Percentiles rank a stretch among this genome's conserved stretches.
phyloP scores from a whole-genome alignment of 2,797 vertebrate genomes.

The Luscinia luscinia region DNA sequence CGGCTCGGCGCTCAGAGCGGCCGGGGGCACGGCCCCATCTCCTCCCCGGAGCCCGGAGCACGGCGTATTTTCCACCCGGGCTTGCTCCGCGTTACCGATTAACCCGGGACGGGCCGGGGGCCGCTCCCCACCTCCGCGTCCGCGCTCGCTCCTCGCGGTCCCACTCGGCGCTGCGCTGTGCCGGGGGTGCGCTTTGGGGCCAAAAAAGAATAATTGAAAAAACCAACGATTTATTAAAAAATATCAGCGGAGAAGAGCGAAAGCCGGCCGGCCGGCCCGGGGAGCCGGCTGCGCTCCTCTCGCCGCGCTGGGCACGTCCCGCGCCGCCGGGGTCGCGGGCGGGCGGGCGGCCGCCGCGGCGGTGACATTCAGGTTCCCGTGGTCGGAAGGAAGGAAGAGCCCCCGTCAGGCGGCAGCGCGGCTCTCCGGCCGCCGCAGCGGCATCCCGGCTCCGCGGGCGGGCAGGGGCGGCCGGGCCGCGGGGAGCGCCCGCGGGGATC shows the following conservation, averaged over 20 bases:
- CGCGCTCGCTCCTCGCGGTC: conserved; percentile 9
- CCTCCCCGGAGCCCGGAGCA: conserved; percentile 1
- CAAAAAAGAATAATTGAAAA: not conserved
- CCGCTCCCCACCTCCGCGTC: conserved; percentile 10
- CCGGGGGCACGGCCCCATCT: conserved; percentile 24
- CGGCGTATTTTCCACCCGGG: conserved; percentile 36
- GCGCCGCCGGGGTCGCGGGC: conserved; percentile 42
- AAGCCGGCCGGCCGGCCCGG: not conserved
- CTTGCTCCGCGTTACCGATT: conserved; percentile 51
- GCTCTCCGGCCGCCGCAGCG: conserved; percentile 59
- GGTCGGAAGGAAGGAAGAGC: conserved; percentile 76
- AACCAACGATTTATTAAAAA: not conserved
- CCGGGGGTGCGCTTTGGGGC: not conserved
- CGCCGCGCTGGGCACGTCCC: conserved; percentile 16
- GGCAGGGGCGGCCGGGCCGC: conserved; percentile 58
- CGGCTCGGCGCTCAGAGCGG: not conserved
- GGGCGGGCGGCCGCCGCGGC: conserved; percentile 53
- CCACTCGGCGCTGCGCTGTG: not conserved
- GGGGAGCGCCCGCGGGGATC: not conserved
- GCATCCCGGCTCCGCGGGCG: conserved; percentile 65
- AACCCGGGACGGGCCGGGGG: conserved; percentile 4
- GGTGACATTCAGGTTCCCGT: conserved; percentile 78
- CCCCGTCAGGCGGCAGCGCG: conserved; percentile 68
- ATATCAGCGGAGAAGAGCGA: not conserved
- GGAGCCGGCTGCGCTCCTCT: conserved; percentile 10